Evolutionary conservation across 2,113 vertebrate species (phyloP).

Genomic region (Podarcis raffonei): DNA sequence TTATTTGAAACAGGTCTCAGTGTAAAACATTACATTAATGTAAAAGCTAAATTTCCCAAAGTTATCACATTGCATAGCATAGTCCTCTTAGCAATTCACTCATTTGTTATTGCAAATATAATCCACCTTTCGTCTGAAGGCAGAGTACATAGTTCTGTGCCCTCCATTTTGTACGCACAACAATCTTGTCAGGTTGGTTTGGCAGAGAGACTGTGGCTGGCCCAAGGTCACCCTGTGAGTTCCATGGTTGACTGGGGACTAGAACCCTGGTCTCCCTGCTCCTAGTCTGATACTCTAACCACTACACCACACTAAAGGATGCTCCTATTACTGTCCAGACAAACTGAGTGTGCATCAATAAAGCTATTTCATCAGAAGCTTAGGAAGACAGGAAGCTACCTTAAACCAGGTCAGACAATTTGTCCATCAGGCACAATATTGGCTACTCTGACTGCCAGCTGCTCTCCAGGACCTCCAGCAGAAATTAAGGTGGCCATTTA

Average conservation of each 20-base stretch:
- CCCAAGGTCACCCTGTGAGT: too few species aligned
- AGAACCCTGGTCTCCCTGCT: too few species aligned
- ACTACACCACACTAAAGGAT: too few species aligned
- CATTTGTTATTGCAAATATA: too few species aligned
- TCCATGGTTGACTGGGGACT: too few species aligned
- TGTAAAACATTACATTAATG: slow-evolving; percentile 23
- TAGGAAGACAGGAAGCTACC: neutral
- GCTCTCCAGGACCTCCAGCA: neutral
- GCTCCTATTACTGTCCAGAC: neutral
- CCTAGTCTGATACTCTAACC: too few species aligned
- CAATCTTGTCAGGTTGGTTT: too few species aligned
- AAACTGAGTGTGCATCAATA: neutral
- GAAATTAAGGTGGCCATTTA: neutral
- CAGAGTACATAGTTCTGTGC: too few species aligned
- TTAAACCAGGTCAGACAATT: neutral
- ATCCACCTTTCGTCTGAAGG: too few species aligned
- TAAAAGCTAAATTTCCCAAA: slow-evolving; percentile 13
- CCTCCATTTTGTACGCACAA: too few species aligned
- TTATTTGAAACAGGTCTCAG: neutral
- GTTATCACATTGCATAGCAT: neutral
- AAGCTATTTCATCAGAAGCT: neutral
- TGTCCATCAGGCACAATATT: neutral
- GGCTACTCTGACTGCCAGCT: neutral
- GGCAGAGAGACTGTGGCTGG: too few species aligned
- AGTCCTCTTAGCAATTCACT: neutral